Evolutionary conservation across 2,113 vertebrate genomes (phyloP).

Genomic region (Grammomys surdaster): DNA sequence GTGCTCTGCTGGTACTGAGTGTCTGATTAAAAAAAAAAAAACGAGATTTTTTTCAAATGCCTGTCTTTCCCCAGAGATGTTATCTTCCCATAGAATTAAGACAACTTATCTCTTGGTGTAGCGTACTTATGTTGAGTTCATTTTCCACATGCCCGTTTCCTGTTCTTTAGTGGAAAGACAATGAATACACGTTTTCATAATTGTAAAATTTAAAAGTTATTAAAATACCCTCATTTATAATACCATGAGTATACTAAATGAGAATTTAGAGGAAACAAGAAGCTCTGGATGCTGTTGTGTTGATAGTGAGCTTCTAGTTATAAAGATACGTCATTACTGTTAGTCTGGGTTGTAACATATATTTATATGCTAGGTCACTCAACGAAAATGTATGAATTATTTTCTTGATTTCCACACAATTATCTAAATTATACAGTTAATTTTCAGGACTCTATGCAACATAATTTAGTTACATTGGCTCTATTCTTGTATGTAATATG

Average conservation of each 20-base stretch:
- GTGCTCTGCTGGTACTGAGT: not conserved
- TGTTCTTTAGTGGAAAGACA: not conserved
- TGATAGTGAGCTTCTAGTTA: not conserved
- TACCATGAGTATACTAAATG: not conserved
- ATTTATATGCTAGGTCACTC: constrained; percentile 26
- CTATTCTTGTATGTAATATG: not conserved
- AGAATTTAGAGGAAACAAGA: constrained; percentile 27
- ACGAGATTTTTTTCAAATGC: not conserved
- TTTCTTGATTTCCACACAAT: not conserved
- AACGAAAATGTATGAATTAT: not conserved
- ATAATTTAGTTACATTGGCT: not conserved
- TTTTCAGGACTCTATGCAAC: not conserved
- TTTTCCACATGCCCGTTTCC: not conserved
- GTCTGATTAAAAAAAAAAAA: not conserved
- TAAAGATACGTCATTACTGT: not conserved
- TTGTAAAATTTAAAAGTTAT: constrained; percentile 45
- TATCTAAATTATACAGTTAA: not conserved
- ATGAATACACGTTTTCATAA: constrained; percentile 2
- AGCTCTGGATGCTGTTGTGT: not conserved
- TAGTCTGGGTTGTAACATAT: not conserved
- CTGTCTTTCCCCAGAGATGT: not conserved
- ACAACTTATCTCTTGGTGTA: not conserved
- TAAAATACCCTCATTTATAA: not conserved
- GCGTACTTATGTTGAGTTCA: not conserved
- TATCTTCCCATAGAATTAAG: not conserved